These are phyloP conservation scores for Eilema griseolum DNA, from an alignment of 2,888 invertebrate genomes.

Conservation along the genomic window DNA sequence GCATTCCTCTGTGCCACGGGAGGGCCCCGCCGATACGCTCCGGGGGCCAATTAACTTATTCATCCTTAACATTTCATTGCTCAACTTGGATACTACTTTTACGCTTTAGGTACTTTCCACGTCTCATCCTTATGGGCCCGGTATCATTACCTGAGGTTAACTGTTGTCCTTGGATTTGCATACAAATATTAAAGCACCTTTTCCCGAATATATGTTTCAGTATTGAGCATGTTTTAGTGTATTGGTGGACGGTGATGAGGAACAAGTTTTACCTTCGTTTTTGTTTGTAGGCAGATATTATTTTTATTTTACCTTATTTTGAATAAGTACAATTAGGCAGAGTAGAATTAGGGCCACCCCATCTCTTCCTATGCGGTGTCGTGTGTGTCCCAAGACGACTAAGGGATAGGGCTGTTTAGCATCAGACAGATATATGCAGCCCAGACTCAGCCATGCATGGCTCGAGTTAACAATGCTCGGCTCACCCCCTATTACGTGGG, in stretches of 20 bases:
- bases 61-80: slow-evolving; percentile 87
- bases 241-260: neutral
- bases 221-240: neutral
- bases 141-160: slow-evolving; percentile 52
- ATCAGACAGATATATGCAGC: too few relatives aligned
- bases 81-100: slow-evolving; percentile 77
- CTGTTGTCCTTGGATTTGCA: slow-evolving; percentile 45
- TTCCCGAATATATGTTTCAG: neutral
- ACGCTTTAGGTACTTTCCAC: slow-evolving; percentile 59
- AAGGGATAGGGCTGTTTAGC: too few relatives aligned
- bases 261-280: neutral
- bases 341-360: too few relatives aligned
- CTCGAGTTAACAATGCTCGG: too few relatives aligned
- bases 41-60: slow-evolving; percentile 86
- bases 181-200: slow-evolving; percentile 35
- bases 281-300: neutral
- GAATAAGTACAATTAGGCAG: too few relatives aligned
- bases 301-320: neutral
- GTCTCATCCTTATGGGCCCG: slow-evolving; percentile 56
- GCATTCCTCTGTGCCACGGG: slow-evolving; percentile 87
- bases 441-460: too few relatives aligned
- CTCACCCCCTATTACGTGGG: too few relatives aligned
- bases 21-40: slow-evolving; percentile 83
- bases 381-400: too few relatives aligned
- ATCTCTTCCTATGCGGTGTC: too few relatives aligned